Evolutionary conservation across 2,888 invertebrate species (phyloP).

Genomic region (Cetonia aurata): DNA sequence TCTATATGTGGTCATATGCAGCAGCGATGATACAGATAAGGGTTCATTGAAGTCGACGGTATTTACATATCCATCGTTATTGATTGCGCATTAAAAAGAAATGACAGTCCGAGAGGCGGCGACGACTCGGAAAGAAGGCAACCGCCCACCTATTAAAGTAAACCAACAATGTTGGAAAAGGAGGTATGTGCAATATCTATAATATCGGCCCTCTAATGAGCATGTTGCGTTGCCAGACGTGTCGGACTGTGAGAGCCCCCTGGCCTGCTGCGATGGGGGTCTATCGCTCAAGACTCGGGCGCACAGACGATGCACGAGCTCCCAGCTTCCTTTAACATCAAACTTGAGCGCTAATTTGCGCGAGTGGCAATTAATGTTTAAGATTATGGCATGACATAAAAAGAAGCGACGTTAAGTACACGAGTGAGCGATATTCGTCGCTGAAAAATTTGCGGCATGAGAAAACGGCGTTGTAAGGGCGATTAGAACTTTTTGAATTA

Average conservation of each 20-base stretch:
- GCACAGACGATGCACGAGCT: slow-evolving; percentile 29
- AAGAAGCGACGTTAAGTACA: slow-evolving; percentile 33
- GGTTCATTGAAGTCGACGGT: not conserved
- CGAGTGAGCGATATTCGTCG: slow-evolving; percentile 32
- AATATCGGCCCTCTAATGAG: slow-evolving; percentile 47
- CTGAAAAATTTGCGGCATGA: slow-evolving; percentile 30
- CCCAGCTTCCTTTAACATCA: slow-evolving; percentile 33
- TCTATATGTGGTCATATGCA: not conserved
- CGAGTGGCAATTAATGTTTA: slow-evolving; percentile 37
- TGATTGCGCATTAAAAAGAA: slow-evolving; percentile 43
- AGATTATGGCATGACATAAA: slow-evolving; percentile 33
- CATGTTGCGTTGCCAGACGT: slow-evolving; percentile 51
- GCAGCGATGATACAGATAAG: slow-evolving; percentile 11
- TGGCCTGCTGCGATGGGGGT: slow-evolving; percentile 50
- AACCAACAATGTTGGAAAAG: slow-evolving; percentile 49
- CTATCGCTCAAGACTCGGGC: slow-evolving; percentile 49
- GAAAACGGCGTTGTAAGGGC: slow-evolving; percentile 12
- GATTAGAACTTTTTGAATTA: slow-evolving; percentile 17
- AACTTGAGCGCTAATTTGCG: slow-evolving; percentile 40
- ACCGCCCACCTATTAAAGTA: slow-evolving; percentile 50
- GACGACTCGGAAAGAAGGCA: slow-evolving; percentile 26
- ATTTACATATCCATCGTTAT: slow-evolving; percentile 15
- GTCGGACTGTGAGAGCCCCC: slow-evolving; percentile 50
- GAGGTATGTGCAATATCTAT: slow-evolving; percentile 52
- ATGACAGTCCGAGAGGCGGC: slow-evolving; percentile 48